Percentiles rank a stretch among this genome's conserved stretches.
Conservation (phyloP, 2,797 vertebrate species). For the Syndactyla subalaris region DNA sequence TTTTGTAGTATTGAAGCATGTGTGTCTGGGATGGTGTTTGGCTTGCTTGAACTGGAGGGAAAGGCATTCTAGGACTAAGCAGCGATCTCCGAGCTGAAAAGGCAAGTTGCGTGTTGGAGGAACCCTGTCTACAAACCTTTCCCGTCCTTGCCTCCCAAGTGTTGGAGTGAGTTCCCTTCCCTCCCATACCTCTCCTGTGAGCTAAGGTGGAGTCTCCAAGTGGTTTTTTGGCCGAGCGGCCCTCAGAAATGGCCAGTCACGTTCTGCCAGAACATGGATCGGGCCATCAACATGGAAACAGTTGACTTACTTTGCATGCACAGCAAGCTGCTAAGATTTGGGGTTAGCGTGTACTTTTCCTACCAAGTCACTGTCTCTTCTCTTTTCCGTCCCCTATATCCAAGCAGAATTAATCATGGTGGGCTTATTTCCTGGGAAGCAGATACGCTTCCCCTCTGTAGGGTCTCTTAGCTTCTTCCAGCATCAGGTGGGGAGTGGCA, state of each 20-base stretch:
- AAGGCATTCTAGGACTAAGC: slow-evolving; percentile 53
- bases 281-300: background rate
- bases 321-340: slow-evolving; percentile 50
- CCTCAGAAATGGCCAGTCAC: background rate
- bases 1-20: slow-evolving; percentile 73
- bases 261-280: background rate
- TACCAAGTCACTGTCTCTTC: slow-evolving; percentile 21
- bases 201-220: slow-evolving; percentile 51
- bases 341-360: slow-evolving; percentile 32
- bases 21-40: slow-evolving; percentile 65
- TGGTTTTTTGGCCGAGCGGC: slow-evolving; percentile 29
- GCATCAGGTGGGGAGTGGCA: background rate
- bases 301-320: slow-evolving; percentile 47
- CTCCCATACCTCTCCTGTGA: slow-evolving; percentile 56
- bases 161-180: slow-evolving; percentile 53
- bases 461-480: slow-evolving; percentile 15
- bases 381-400: background rate
- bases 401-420: background rate
- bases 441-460: background rate
- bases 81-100: slow-evolving; percentile 44
- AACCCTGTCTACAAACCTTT: slow-evolving; percentile 58
- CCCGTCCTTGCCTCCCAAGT: slow-evolving; percentile 31
- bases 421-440: background rate
- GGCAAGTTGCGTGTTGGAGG: slow-evolving; percentile 62
- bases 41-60: slow-evolving; percentile 61